These are phyloP conservation scores for Belgica antarctica DNA, from an alignment of 2,888 invertebrate species.

Conservation along the genomic window DNA sequence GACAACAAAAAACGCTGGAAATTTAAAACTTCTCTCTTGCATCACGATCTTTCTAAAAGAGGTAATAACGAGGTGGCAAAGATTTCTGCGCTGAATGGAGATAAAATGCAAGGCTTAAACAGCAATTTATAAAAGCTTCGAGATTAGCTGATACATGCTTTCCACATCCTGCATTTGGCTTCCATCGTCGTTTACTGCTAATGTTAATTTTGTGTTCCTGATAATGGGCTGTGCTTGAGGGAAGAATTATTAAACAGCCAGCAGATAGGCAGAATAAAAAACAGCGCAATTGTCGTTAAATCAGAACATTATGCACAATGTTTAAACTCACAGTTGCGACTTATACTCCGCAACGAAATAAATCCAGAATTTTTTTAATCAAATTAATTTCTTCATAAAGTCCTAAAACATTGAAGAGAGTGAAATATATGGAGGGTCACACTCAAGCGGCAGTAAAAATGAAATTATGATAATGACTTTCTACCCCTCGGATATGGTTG, in stretches of 20 bases:
- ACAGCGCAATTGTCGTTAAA: too few relatives aligned
- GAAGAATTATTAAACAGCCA: background rate
- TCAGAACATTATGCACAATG: too few relatives aligned
- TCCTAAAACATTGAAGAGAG: background rate
- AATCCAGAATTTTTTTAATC: background rate
- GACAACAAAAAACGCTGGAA: too few relatives aligned
- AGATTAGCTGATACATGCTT: slow-evolving; percentile 5
- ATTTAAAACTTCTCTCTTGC: background rate
- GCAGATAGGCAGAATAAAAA: too few relatives aligned
- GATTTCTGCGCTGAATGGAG: background rate
- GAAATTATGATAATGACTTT: slow-evolving; percentile 15
- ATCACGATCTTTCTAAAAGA: background rate
- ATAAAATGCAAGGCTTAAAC: background rate
- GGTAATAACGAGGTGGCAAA: slow-evolving; percentile 6
- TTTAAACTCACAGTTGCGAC: background rate
- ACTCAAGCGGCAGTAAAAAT: background rate
- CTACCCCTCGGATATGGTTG: slow-evolving; percentile 11
- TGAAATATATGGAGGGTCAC: background rate
- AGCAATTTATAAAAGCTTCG: slow-evolving; percentile 15
- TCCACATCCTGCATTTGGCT: background rate
- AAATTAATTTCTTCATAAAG: slow-evolving; percentile 1
- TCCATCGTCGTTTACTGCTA: background rate
- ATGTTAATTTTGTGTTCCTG: background rate
- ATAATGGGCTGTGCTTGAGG: background rate
- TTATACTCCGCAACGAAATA: background rate